Conservation (phyloP, 2,888 invertebrate genomes). For the Fragum sueziense region DNA sequence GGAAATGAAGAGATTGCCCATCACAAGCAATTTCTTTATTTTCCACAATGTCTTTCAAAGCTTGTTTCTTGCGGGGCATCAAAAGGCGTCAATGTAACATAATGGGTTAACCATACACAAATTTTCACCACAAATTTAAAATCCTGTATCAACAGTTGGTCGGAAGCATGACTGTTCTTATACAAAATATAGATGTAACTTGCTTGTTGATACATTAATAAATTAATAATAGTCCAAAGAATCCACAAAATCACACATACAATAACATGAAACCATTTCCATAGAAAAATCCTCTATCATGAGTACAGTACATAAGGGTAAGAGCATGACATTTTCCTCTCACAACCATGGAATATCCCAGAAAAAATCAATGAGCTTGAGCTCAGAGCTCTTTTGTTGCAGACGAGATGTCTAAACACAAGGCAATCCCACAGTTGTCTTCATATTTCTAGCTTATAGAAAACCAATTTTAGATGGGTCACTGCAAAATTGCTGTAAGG, state of each 20-base stretch:
- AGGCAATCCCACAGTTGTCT: not conserved
- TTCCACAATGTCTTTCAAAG: not conserved
- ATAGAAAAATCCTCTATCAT: not conserved
- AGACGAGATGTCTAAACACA: not conserved
- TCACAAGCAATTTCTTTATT: not conserved
- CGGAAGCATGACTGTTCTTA: no score
- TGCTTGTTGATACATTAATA: no score
- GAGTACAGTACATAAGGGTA: not conserved
- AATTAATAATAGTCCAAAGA: no score
- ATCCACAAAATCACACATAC: no score
- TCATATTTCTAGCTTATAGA: not conserved
- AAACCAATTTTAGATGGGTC: no score
- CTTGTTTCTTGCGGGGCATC: not conserved
- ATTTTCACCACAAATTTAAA: not conserved
- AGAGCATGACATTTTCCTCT: constrained; percentile 9
- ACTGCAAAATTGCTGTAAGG: no score
- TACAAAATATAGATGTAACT: no score
- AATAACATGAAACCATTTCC: not conserved
- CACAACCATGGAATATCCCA: not conserved
- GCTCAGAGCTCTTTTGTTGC: constrained; percentile 2
- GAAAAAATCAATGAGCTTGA: constrained; percentile 5
- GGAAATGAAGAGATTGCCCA: not conserved
- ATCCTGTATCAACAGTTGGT: no score
- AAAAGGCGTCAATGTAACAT: not conserved
- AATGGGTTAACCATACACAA: not conserved